phyloP scores from a whole-genome alignment of 2,113 vertebrate genomes.

The Tachysurus fulvidraco region DNA sequence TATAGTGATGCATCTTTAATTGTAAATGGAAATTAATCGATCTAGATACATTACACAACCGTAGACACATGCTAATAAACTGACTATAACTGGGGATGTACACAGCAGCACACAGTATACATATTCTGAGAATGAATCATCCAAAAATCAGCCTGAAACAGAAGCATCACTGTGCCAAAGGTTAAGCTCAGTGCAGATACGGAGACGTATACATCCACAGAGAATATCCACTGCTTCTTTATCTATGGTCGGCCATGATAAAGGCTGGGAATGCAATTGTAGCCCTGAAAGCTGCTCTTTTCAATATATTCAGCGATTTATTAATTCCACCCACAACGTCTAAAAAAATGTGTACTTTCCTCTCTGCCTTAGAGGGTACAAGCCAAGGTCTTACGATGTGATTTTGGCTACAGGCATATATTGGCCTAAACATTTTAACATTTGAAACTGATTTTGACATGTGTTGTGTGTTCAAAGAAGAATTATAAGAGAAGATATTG shows the following conservation, averaged over 20 bases:
- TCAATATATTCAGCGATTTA: conserved; percentile 60
- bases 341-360: conserved; percentile 55
- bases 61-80: background rate
- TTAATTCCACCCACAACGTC: conserved; percentile 68
- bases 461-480: conserved; percentile 43
- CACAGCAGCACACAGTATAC: background rate
- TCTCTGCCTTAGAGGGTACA: conserved; percentile 57
- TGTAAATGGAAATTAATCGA: background rate
- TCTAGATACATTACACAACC: background rate
- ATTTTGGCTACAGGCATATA: conserved; percentile 55
- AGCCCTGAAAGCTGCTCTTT: conserved; percentile 54
- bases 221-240: conserved; percentile 21
- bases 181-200: conserved; percentile 49
- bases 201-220: conserved; percentile 23
- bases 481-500: conserved; percentile 25
- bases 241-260: conserved; percentile 1
- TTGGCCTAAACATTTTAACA: conserved; percentile 52
- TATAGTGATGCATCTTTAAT: background rate
- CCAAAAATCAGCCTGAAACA: conserved; percentile 45
- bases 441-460: conserved; percentile 54
- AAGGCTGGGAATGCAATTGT: conserved; percentile 48
- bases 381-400: conserved; percentile 56
- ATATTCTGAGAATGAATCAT: conserved; percentile 20
- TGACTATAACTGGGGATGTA: background rate
- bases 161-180: conserved; percentile 41